Evolutionary conservation across 2,888 invertebrate species (phyloP).

Genomic region (Thymelicus lineola): DNA sequence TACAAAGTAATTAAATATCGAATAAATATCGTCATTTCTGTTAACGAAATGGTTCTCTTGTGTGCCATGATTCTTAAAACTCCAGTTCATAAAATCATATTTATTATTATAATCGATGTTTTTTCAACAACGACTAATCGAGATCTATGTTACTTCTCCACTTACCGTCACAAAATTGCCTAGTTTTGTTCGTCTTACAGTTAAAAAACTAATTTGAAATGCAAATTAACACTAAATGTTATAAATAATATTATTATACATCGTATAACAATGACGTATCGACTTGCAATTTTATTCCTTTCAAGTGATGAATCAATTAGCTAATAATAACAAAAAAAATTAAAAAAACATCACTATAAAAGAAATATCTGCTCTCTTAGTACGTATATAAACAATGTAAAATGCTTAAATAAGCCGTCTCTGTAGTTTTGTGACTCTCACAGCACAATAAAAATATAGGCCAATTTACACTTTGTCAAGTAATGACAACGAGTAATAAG

Average conservation of each 20-base stretch:
- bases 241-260: not conserved
- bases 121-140: constrained; percentile 1
- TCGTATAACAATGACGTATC: too few relatives aligned
- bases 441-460: not conserved
- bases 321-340: not conserved
- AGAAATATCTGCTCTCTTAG: not conserved
- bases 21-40: not conserved
- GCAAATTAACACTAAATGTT: constrained; percentile 13
- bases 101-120: constrained; percentile 5
- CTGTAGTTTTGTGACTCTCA: not conserved
- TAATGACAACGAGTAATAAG: not conserved
- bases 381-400: not conserved
- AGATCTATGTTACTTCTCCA: not conserved
- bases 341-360: too few relatives aligned
- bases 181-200: not conserved
- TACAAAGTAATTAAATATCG: not conserved
- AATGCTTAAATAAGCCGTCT: not conserved
- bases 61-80: not conserved
- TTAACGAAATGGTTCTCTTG: not conserved
- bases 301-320: too few relatives aligned
- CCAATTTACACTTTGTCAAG: not conserved
- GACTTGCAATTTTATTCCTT: too few relatives aligned
- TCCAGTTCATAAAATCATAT: not conserved
- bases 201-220: constrained; percentile 1
- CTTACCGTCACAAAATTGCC: not conserved